Base-by-base conservation (phyloP, 2,797 vertebrate genomes). In the Cichlasoma orientale region DNA sequence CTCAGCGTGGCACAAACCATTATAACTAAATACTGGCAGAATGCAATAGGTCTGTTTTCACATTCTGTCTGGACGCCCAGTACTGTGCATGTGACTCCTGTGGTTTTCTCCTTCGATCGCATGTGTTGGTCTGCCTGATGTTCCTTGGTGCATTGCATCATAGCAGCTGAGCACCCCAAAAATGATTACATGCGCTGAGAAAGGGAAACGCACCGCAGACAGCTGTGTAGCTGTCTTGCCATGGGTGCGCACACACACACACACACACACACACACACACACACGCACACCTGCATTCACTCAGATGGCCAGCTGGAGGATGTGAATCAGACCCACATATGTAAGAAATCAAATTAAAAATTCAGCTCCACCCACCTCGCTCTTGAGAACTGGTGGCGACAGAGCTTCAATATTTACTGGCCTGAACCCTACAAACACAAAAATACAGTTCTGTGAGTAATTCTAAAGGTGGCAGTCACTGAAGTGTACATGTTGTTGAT, bases 291-390 rank as follows among this genome's bases (percentile, higher is more conserved):
- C 66, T 59, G 79, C 25, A 77, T 44, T 78, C 72, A 82, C 72
- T 82, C 79, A 63, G 71, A 82, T 82, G 89, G 83, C 88, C 76
- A 81, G 79, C 84, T 82, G 76, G 72, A 83, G 83, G 74, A 74
- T 72, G 29, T 77, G 85, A 92, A 93, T 94, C 76, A 83, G 78
- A 79, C 71, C 90, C 94, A 94, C 92, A 94, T 95, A 93, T 93
- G 79, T 74, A 78, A 76, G 75, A 87, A 86, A 88, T 59, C 74
- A 77, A 87, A 87, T 86, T 59, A 86, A 87, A 87, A 71, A 76
- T 86, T 70, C 77, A 78, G 54, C 83, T 88, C 85, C 89, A 84
- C 88, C 87, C 84, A 78, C 8, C 5, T 74, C 53, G 80, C 82
- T 89, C 88, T 56, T 71, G 82, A 89, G 92, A 74, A 83, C 81